Evolutionary conservation across 2,888 invertebrate species (phyloP).

Genomic region (Ellobium chinense): DNA sequence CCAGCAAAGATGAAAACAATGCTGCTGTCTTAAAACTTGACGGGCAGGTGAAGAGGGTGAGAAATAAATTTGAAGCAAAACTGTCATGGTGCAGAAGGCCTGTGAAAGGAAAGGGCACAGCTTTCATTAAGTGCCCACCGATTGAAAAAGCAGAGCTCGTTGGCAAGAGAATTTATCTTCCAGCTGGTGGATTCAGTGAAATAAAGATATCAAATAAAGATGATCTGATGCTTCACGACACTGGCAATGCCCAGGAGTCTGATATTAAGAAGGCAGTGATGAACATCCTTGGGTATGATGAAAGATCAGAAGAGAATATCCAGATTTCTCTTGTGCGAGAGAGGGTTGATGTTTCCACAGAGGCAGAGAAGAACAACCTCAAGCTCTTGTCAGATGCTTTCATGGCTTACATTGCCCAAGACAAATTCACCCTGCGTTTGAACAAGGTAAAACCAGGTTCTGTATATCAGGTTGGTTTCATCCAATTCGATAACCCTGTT

Average conservation of each 20-base stretch:
- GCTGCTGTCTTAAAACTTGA: slow-evolving; percentile 52
- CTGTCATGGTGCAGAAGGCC: slow-evolving; percentile 62
- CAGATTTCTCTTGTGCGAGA: slow-evolving; percentile 18
- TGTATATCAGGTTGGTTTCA: slow-evolving; percentile 6
- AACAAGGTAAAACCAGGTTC: neutral
- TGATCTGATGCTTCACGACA: slow-evolving; percentile 37
- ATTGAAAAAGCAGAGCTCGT: slow-evolving; percentile 17
- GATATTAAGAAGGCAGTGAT: slow-evolving; percentile 22
- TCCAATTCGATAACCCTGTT: slow-evolving; percentile 40
- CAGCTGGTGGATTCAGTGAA: neutral
- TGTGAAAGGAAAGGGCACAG: slow-evolving; percentile 52
- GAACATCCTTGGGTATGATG: slow-evolving; percentile 2
- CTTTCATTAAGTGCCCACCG: slow-evolving; percentile 37
- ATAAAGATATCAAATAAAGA: neutral
- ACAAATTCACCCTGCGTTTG: slow-evolving; percentile 8
- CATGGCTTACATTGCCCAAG: neutral
- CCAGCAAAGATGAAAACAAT: slow-evolving; percentile 48
- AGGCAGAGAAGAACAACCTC: neutral
- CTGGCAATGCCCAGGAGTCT: slow-evolving; percentile 22
- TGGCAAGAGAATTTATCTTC: neutral
- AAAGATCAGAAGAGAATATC: neutral
- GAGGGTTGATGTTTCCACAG: neutral
- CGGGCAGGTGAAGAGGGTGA: slow-evolving; percentile 19
- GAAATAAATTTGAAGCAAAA: slow-evolving; percentile 54
- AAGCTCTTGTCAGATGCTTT: neutral